Conservation (phyloP, 2,888 invertebrate species). For the Ophion obscuratus region DNA sequence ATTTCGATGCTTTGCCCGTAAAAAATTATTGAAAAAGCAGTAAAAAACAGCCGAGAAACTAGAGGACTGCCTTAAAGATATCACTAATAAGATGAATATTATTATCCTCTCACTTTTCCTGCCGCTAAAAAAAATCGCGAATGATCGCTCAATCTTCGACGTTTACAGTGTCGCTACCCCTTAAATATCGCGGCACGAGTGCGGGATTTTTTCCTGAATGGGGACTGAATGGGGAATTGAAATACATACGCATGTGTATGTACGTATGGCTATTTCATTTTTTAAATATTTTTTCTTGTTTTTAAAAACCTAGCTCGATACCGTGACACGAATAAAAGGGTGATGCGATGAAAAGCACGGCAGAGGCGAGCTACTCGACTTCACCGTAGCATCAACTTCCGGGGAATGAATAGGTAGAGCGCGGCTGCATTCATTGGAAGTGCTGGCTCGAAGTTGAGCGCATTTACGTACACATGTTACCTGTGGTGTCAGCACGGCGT, state of each 20-base stretch:
- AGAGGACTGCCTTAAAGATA: too few species aligned
- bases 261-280: not conserved
- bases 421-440: constrained; percentile 54
- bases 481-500: constrained; percentile 1
- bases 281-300: not conserved
- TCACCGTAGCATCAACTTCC: constrained; percentile 50
- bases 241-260: not conserved
- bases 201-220: not conserved
- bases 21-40: too few species aligned
- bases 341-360: constrained; percentile 27
- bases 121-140: too few species aligned
- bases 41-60: too few species aligned
- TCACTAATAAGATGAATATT: too few species aligned
- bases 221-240: constrained; percentile 8
- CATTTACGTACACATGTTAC: constrained; percentile 12
- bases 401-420: constrained; percentile 52
- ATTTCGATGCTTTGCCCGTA: too few species aligned
- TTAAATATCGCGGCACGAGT: too few species aligned
- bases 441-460: constrained; percentile 45
- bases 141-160: not conserved
- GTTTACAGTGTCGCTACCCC: not conserved
- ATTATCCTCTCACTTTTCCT: too few species aligned
- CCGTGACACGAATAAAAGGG: not conserved
- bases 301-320: constrained; percentile 8
- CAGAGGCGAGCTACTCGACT: constrained; percentile 41